Conservation (phyloP, 2,113 vertebrate species). For the Heterotilapia buettikoferi region DNA sequence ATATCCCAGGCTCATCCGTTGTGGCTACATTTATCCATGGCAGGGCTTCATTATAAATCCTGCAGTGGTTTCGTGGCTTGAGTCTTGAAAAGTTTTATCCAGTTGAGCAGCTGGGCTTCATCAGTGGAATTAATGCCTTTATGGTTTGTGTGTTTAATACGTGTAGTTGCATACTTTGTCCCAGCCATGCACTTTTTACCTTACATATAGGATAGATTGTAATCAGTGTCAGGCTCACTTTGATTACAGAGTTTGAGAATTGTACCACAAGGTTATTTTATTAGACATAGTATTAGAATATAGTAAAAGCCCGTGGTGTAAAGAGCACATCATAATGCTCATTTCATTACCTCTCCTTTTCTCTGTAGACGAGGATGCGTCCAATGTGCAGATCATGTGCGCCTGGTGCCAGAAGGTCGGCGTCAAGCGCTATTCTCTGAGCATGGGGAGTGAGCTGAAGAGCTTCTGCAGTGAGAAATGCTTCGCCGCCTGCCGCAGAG, state of each 20-base stretch:
- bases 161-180: not conserved
- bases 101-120: conserved; percentile 7
- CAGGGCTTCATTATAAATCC: conserved; percentile 22
- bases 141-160: not conserved
- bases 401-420: conserved; percentile 99
- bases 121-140: conserved; percentile 10
- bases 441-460: conserved; percentile 99
- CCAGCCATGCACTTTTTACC: not conserved
- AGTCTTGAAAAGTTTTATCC: not conserved
- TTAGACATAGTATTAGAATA: not conserved
- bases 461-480: conserved; percentile 99
- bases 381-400: conserved; percentile 99
- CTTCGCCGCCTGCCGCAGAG: conserved; percentile 96
- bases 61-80: conserved; percentile 20
- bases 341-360: not conserved
- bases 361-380: conserved; percentile 90
- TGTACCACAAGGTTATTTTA: not conserved
- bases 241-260: not conserved
- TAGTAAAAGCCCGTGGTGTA: not conserved
- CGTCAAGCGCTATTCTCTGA: conserved; percentile 97
- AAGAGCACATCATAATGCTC: not conserved
- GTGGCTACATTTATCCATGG: not conserved
- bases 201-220: not conserved
- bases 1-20: not conserved
- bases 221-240: not conserved